Conservation (phyloP, 2,888 invertebrate species). For the Carterocephalus palaemon region DNA sequence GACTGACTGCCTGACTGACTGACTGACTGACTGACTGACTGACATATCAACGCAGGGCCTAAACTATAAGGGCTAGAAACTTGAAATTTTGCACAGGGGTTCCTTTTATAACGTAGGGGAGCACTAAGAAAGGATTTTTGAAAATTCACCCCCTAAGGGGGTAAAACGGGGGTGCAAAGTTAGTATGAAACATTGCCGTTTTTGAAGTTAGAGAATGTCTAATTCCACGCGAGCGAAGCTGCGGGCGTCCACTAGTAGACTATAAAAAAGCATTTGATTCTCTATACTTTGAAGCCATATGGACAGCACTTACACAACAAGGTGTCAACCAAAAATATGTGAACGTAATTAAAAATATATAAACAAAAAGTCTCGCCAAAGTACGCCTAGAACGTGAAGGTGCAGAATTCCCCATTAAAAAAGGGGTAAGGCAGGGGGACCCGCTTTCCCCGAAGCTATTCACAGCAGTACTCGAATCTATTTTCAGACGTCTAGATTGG, state of each 20-base stretch:
- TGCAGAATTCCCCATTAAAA: conserved; percentile 11
- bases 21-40: conserved; percentile 14
- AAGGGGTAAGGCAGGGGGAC: conserved; percentile 25
- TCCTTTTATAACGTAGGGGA: no score
- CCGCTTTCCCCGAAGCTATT: conserved; percentile 24
- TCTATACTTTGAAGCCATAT: conserved; percentile 19
- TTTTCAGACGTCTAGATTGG: conserved; percentile 22
- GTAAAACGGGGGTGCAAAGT: conserved; percentile 10
- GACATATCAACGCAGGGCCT: no score
- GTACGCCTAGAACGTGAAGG: conserved; percentile 17
- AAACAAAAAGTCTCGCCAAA: conserved; percentile 10
- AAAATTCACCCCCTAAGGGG: no score
- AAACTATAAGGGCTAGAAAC: no score
- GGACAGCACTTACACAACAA: no score
- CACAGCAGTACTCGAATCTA: conserved; percentile 17
- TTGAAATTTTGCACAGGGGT: no score
- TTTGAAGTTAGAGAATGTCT: no score
- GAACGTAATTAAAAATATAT: conserved; percentile 12
- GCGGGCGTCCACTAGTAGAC: no score
- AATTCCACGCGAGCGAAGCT: no score
- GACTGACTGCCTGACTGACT: conserved; percentile 22
- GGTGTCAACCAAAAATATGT: no score
- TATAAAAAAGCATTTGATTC: conserved; percentile 12
- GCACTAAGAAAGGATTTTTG: no score
- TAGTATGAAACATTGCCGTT: conserved; percentile 4